Evolutionary conservation across 2,113 vertebrate species (phyloP).

Genomic region (Semnornis frantzii): DNA sequence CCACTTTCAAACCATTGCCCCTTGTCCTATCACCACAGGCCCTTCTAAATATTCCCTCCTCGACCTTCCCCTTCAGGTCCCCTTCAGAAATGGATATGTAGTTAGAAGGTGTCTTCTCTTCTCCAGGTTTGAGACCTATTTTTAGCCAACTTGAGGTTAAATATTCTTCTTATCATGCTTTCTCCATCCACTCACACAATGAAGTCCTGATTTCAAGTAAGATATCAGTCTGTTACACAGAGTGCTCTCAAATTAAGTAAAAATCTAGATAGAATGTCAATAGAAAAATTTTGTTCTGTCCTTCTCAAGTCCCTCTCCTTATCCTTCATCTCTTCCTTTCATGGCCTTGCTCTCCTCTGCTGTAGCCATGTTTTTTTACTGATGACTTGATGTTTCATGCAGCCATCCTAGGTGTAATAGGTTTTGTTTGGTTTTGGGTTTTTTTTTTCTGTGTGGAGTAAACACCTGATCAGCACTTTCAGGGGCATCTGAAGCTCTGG

Average conservation of each 20-base stretch:
- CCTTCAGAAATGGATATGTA: too few species aligned
- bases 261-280: neutral
- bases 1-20: too few species aligned
- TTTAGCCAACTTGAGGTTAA: too few species aligned
- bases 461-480: neutral
- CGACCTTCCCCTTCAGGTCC: too few species aligned
- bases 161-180: too few species aligned
- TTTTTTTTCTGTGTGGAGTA: neutral
- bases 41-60: too few species aligned
- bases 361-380: neutral
- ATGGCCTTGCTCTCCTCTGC: neutral
- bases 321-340: neutral
- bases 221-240: neutral
- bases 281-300: neutral
- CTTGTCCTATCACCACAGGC: too few species aligned
- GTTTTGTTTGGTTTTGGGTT: neutral
- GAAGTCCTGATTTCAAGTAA: too few species aligned
- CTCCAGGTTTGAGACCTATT: too few species aligned
- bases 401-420: neutral
- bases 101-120: too few species aligned
- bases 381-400: neutral
- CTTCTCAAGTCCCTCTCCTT: neutral
- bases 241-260: neutral
- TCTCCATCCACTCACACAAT: too few species aligned
- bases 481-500: neutral